Evolutionary conservation across 2,888 invertebrate species (phyloP).

Genomic region (Plebejus anna): DNA sequence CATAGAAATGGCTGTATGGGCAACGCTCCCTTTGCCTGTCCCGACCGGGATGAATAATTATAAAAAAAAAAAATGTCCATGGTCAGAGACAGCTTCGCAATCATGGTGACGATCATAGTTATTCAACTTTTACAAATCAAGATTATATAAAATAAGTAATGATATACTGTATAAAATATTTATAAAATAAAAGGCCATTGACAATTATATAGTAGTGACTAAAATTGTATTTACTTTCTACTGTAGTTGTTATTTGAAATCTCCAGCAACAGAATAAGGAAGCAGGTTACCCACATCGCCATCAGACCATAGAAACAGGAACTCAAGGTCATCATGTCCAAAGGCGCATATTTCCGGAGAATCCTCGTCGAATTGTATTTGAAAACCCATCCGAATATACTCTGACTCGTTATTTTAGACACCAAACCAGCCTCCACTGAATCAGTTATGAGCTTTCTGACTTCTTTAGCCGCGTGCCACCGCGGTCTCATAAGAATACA

Average conservation of each 20-base stretch:
- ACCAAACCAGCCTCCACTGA: slow-evolving; percentile 48
- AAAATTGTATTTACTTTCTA: background rate
- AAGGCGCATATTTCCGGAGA: slow-evolving; percentile 36
- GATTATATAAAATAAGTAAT: no score
- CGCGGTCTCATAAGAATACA: slow-evolving; percentile 52
- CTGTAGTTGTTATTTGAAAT: slow-evolving; percentile 35
- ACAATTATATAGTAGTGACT: no score
- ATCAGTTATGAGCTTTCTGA: slow-evolving; percentile 41
- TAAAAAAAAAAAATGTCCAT: no score
- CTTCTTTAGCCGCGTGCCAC: slow-evolving; percentile 50
- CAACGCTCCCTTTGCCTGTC: no score
- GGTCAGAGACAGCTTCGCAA: no score
- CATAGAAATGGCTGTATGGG: no score
- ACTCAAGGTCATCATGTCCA: slow-evolving; percentile 45
- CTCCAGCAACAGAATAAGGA: slow-evolving; percentile 46
- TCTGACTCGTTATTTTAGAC: slow-evolving; percentile 29
- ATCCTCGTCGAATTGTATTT: slow-evolving; percentile 18
- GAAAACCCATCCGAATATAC: slow-evolving; percentile 23
- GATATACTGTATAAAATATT: no score
- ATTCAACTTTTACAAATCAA: no score
- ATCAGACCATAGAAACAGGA: slow-evolving; percentile 52
- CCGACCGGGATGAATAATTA: no score
- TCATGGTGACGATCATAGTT: no score
- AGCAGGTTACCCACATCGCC: slow-evolving; percentile 45
- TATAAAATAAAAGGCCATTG: no score